Percentiles rank a stretch among this genome's conserved stretches.
Evolutionary conservation across 2,797 vertebrate species (phyloP).

Genomic region (Orestias chungarensis): DNA sequence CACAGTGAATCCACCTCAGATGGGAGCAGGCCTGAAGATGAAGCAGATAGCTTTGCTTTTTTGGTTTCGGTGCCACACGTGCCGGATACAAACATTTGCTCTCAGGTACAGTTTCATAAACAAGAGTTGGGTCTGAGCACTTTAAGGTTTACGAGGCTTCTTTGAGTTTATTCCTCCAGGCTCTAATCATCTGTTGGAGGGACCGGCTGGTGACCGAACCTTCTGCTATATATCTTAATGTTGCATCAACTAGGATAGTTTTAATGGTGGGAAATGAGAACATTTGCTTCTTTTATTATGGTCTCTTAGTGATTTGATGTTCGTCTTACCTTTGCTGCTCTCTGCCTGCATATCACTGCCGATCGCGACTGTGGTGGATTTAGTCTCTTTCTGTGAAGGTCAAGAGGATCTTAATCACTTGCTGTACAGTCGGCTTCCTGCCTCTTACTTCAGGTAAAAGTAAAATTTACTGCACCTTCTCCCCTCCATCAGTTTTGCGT

Average conservation of each 20-base stretch:
- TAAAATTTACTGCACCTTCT: slow-evolving; percentile 82
- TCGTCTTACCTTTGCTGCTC: slow-evolving; percentile 75
- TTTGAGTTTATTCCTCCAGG: slow-evolving; percentile 12
- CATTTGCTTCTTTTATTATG: slow-evolving; percentile 1
- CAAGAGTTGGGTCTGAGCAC: background rate
- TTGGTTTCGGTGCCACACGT: slow-evolving; percentile 24
- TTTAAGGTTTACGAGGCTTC: background rate
- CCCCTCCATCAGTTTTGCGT: slow-evolving; percentile 87
- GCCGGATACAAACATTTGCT: slow-evolving; percentile 4
- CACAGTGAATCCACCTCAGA: slow-evolving; percentile 12
- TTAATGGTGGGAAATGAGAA: too few species aligned
- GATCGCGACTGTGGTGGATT: slow-evolving; percentile 55
- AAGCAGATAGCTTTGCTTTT: slow-evolving; percentile 19
- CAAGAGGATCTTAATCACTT: slow-evolving; percentile 21
- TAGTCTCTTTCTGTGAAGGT: slow-evolving; percentile 77
- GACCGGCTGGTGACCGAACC: slow-evolving; percentile 11
- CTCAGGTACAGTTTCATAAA: background rate
- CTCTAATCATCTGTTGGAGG: background rate
- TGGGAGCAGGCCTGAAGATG: slow-evolving; percentile 15
- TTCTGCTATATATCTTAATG: slow-evolving; percentile 15
- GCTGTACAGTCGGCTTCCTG: background rate
- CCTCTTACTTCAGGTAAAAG: background rate
- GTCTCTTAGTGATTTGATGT: too few species aligned
- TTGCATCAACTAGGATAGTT: slow-evolving; percentile 12
- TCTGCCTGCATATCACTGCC: slow-evolving; percentile 73